Percentiles rank a stretch among this genome's conserved stretches.
phyloP scores from a whole-genome alignment of 1,140 invertebrate genomes.

The Aphelenchoides avenae region DNA sequence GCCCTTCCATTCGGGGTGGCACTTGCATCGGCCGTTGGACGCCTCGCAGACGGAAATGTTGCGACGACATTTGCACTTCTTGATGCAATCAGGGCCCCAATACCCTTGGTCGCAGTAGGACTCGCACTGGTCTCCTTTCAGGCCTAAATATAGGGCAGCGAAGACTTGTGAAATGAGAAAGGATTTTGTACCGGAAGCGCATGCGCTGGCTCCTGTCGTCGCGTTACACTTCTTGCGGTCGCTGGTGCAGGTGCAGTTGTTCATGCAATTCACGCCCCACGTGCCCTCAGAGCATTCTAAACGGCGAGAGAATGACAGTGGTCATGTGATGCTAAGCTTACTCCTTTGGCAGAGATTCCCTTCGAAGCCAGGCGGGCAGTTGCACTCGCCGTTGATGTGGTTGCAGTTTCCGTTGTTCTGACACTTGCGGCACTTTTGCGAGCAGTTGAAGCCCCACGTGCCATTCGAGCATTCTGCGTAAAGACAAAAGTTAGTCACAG shows the following conservation, averaged over 20 bases:
- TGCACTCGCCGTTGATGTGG: constrained; percentile 74
- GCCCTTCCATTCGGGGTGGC: constrained; percentile 60
- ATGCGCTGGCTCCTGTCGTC: constrained; percentile 78
- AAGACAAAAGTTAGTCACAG: too few relatives aligned
- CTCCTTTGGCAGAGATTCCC: constrained; percentile 43
- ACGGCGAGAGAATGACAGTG: neutral
- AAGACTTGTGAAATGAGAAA: constrained; percentile 37
- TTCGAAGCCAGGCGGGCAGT: constrained; percentile 59
- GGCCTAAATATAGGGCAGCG: constrained; percentile 15
- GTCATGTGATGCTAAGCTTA: constrained; percentile 12
- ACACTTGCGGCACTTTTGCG: constrained; percentile 47
- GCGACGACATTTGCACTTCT: constrained; percentile 57
- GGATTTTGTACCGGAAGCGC: constrained; percentile 86
- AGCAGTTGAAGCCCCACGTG: constrained; percentile 66
- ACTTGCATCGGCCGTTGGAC: constrained; percentile 60
- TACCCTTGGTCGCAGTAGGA: constrained; percentile 54
- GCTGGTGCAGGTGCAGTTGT: constrained; percentile 47
- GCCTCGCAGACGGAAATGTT: constrained; percentile 53
- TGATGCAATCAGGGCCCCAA: constrained; percentile 61
- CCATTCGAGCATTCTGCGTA: constrained; percentile 55
- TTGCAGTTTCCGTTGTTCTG: constrained; percentile 66
- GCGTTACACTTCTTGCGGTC: constrained; percentile 70
- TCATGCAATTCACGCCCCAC: constrained; percentile 60
- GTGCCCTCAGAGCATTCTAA: constrained; percentile 59
- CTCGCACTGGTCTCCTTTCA: constrained; percentile 69